These are phyloP conservation scores for Dicroscelio sp. DNA, from an alignment of 2,888 invertebrate genomes.

Conservation along the genomic window DNA sequence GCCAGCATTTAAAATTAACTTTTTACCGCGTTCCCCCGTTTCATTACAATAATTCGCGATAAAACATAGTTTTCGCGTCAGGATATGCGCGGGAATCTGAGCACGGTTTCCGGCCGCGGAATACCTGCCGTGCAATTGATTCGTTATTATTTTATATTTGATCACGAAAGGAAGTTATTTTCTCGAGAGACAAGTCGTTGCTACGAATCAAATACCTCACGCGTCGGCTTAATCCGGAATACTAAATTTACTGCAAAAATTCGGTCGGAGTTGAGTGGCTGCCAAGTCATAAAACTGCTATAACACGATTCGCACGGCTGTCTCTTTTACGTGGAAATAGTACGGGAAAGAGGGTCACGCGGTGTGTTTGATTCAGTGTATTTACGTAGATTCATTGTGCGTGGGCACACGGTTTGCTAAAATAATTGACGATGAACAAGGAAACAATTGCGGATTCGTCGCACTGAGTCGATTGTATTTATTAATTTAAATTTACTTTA, in stretches of 20 bases:
- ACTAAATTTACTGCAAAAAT: conserved; percentile 83
- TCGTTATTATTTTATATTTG: conserved; percentile 66
- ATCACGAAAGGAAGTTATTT: conserved; percentile 68
- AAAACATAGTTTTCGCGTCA: not conserved
- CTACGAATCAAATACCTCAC: conserved; percentile 63
- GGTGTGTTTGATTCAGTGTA: conserved; percentile 58
- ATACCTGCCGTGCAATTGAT: conserved; percentile 59
- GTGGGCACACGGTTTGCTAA: conserved; percentile 57
- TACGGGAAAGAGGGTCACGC: conserved; percentile 73
- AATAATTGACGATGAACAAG: conserved; percentile 66
- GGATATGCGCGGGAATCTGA: not conserved
- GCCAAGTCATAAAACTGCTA: conserved; percentile 81
- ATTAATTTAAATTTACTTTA: not conserved
- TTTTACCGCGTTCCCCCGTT: not conserved
- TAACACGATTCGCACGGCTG: conserved; percentile 77
- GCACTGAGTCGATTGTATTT: not conserved
- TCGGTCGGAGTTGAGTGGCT: conserved; percentile 80
- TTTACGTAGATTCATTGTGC: conserved; percentile 59
- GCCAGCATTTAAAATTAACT: too few relatives aligned
- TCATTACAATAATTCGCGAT: conserved; percentile 23
- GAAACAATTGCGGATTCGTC: conserved; percentile 44
- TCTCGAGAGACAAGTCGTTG: conserved; percentile 59
- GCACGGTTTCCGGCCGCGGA: not conserved
- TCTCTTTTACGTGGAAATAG: conserved; percentile 81
- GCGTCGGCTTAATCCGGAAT: conserved; percentile 73